Percentiles rank a stretch among this genome's conserved stretches.
These are phyloP conservation scores for Linurgus olivaceus DNA, from an alignment of 2,797 vertebrate genomes.

Conservation along the genomic window DNA sequence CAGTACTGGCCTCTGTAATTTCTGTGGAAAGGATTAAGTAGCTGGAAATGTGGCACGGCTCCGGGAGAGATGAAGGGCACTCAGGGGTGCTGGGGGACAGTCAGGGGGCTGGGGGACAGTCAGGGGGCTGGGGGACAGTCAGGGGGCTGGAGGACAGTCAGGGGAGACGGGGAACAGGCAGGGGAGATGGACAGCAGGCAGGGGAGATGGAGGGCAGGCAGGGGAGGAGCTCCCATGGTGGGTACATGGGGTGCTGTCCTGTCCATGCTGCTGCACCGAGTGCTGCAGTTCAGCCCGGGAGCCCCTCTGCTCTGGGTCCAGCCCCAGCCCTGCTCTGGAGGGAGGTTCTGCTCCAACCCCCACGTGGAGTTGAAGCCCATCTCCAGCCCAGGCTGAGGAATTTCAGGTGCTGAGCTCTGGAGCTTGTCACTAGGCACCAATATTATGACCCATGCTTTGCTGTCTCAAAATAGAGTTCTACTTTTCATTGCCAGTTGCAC, in stretches of 20 bases:
- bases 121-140: not conserved
- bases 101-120: not conserved
- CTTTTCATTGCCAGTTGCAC: not conserved
- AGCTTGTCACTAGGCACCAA: not conserved
- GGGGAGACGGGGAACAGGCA: not conserved
- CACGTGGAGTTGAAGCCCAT: accelerated
- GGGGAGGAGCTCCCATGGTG: accelerated
- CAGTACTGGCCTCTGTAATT: accelerated
- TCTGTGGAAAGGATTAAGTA: not conserved
- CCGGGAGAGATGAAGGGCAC: not conserved
- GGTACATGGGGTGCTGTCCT: accelerated
- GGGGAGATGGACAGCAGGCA: accelerated
- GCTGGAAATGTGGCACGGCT: accelerated
- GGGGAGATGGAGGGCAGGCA: too few species aligned
- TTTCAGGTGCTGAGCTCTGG: not conserved
- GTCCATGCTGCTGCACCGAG: accelerated
- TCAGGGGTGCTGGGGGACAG: not conserved
- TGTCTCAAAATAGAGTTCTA: not conserved
- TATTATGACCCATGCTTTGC: not conserved
- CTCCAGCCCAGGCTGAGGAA: not conserved
- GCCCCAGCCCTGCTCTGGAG: not conserved
- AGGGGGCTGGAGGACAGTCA: not conserved
- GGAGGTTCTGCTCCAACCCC: not conserved
- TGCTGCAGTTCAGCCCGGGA: accelerated
- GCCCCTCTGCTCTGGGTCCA: not conserved